Evolutionary conservation across 2,888 invertebrate species (phyloP), one percentile per base, ranked within the genome.

Genomic region (Erannis defoliaria): DNA sequence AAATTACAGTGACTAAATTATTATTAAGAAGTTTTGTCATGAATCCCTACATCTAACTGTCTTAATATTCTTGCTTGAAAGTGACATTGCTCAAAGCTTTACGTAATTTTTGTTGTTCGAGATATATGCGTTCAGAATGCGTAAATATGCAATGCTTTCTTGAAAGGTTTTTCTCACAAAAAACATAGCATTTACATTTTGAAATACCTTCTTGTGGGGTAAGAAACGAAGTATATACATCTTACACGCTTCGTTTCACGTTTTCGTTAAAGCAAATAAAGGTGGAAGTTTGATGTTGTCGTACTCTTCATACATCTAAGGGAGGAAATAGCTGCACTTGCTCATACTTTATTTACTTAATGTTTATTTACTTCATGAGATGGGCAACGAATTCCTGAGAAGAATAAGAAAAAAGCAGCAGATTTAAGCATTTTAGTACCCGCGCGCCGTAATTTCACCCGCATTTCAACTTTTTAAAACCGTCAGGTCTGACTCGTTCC

Each of bases 41-140:
- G 2, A 46, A 19, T 31, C 5, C 18, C 12, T n/a, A n/a, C 19
- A 19, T 31, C 3, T 29, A 5, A 37, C 21, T 45, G 51, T 38
- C 29, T 14, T 31, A 12, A 4, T 43, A 19, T 10, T 55, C 26
- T n/a, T 16, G 19, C n/a, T 40, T 42, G 31, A 61, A 61, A 55
- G 23, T 45, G 14, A 10, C n/a, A 50, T 43, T 21, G 33, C 42
- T 46, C 14, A 33, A 42, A 43, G 43, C 38, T 55, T 61, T 61
- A 61, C 55, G 51, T 55, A 55, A 61, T 50, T 37, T 51, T 61
- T 55, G 50, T 60, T 55, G 38, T 45, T 9, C 43, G 45, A 48
- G 35, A 21, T 23, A 19, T 2, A 35, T 46, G 60, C 50, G 55
- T 40, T 33, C 31, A 23, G 61, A 61, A 61, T 61, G 38, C 45